phyloP scores from a whole-genome alignment of 2,888 invertebrate genomes.

The Tineola bisselliella region DNA sequence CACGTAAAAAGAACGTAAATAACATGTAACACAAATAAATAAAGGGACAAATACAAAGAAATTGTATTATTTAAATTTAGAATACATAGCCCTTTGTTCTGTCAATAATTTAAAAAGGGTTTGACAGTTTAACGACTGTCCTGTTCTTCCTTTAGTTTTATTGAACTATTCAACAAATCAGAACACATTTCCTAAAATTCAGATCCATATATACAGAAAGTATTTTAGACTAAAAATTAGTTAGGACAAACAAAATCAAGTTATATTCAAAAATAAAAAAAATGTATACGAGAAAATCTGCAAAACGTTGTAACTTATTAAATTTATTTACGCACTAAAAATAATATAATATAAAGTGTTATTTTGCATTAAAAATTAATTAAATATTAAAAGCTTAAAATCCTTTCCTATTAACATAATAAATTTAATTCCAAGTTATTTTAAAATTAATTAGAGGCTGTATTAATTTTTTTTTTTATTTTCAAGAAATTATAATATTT shows the following conservation, averaged over 20 bases:
- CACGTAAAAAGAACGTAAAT: background rate
- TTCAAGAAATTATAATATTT: too few relatives aligned
- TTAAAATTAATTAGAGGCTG: background rate
- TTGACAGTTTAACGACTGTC: constrained; percentile 29
- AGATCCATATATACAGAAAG: too few relatives aligned
- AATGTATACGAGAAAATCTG: too few relatives aligned
- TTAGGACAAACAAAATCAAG: too few relatives aligned
- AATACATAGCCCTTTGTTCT: constrained; percentile 11
- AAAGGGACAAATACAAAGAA: background rate
- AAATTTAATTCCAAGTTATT: background rate
- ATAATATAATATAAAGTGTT: background rate
- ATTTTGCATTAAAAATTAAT: background rate
- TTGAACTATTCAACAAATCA: too few relatives aligned
- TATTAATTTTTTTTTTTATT: too few relatives aligned
- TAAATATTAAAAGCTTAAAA: background rate
- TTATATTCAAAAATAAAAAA: too few relatives aligned
- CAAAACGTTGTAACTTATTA: too few relatives aligned
- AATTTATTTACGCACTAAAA: too few relatives aligned
- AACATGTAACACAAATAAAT: background rate
- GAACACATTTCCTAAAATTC: too few relatives aligned
- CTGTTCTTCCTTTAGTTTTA: background rate
- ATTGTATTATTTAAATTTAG: constrained; percentile 10
- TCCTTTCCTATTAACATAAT: background rate
- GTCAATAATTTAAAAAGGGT: constrained; percentile 25
- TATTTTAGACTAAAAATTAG: too few relatives aligned